Conservation (phyloP, 2,797 vertebrate genomes). For the Amblyraja radiata region DNA sequence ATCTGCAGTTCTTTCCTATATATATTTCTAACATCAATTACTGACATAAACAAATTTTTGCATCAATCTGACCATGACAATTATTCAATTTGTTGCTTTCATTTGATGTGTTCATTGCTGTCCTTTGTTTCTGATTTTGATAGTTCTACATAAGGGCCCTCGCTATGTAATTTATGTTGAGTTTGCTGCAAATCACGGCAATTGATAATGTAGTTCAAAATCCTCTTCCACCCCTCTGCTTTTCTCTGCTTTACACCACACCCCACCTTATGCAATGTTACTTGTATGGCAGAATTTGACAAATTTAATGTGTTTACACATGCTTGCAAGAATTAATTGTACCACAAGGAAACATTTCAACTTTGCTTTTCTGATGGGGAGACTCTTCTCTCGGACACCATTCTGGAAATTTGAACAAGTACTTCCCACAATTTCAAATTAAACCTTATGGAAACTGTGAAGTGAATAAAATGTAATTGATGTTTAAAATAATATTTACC, state of each 20-base stretch:
- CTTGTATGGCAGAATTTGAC: neutral
- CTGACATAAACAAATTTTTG: too few species aligned
- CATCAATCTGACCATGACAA: neutral
- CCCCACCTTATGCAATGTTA: neutral
- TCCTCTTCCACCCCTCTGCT: too few species aligned
- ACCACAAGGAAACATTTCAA: neutral
- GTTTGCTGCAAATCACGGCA: neutral
- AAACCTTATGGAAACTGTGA: neutral
- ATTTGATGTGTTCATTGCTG: neutral
- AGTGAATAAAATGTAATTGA: neutral
- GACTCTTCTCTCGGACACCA: neutral
- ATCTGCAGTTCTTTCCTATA: too few species aligned
- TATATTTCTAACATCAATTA: too few species aligned
- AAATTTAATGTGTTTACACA: neutral
- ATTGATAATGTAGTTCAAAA: neutral
- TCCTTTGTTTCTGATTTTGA: neutral
- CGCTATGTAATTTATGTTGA: neutral
- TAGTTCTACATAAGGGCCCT: neutral
- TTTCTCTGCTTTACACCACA: too few species aligned
- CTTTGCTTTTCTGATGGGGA: neutral
- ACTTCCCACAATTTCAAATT: neutral
- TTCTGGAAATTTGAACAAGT: neutral
- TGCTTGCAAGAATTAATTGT: neutral
- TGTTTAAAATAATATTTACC: neutral
- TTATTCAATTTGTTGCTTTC: neutral